Base-by-base conservation (phyloP, 2,113 vertebrate species). In the Cariama cristata region DNA sequence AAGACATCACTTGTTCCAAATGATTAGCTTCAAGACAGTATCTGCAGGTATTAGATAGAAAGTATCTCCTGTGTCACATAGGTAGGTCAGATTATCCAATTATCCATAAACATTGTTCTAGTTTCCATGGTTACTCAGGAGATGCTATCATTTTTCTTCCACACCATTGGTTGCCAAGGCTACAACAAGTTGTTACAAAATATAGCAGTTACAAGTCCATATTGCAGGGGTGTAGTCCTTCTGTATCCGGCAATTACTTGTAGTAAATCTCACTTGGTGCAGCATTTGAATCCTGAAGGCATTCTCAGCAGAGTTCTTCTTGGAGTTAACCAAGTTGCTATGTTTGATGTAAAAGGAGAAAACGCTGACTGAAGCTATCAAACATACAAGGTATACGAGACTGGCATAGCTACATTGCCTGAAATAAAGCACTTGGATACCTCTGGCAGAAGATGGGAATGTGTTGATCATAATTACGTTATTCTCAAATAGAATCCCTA, bases 81-180 rank as follows among this genome's bases (percentile, higher is more conserved):
- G 21, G 30, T 82, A 80, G 53, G 35, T 76, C 32, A 58, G 86
- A 56, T 64, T 86, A 86, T 73, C 49, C 67, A 83, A 11, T 60
- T 93, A 68, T 53, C 28, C 8, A 60, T 79, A 83, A 95, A 60
- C 16, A 88, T 69, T 66, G 42, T 49, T 96, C 88, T 64, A 24
- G 82, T 96, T 93, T 88, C 95, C 75, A 86, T 77, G 82, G 95
- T 69, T 95, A 95, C 93, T 52, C 66, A 69, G 40, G 7, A 32
- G 32, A 40, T 79, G 79, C 44, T 86, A 88, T 49, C 44, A 79
- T 73, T 90, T 92, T 92, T 88, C 40, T 95, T 86, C 62, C 58
- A 53, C 50, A 53, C 35, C 21, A 7, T 12, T 92, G 67, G 74
- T 90, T 93, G 67, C 62, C 67, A 83, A 79, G 94, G 90, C 55